These are phyloP conservation scores for Aldabrachelys gigantea DNA, from an alignment of 2,113 vertebrate species.

Conservation along the genomic window DNA sequence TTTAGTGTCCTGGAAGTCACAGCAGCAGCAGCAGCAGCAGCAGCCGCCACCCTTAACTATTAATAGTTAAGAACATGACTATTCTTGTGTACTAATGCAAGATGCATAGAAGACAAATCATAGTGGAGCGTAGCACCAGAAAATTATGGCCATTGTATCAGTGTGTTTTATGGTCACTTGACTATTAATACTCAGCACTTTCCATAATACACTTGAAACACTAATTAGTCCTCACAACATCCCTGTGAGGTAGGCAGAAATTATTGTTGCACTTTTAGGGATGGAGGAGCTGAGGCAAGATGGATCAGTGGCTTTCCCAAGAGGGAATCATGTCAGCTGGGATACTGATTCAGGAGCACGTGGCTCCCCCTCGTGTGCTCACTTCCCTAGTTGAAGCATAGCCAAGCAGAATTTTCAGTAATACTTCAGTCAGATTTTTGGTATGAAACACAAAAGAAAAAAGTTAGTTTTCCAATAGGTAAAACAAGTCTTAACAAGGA, in stretches of 20 bases:
- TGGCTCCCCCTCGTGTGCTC: background rate
- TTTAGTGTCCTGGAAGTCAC: background rate
- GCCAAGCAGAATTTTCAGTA: background rate
- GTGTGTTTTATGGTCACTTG: accelerated
- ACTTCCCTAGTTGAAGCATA: background rate
- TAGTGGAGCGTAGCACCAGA: background rate
- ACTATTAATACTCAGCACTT: background rate
- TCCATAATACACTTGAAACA: accelerated
- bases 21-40: background rate
- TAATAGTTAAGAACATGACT: background rate
- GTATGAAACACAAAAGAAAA: background rate
- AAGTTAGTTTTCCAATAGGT: background rate
- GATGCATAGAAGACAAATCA: background rate
- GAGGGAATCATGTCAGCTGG: background rate
- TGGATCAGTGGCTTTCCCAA: background rate
- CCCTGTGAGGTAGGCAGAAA: background rate
- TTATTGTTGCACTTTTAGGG: background rate
- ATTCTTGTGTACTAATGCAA: background rate
- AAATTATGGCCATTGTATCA: background rate
- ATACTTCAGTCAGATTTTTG: background rate
- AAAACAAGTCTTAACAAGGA: background rate
- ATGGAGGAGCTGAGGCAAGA: background rate
- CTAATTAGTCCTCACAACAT: background rate
- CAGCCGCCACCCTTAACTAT: accelerated
- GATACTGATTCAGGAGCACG: background rate